Evolutionary conservation across 2,888 invertebrate genomes (phyloP).

Genomic region (Kryphioiulus occultus): DNA sequence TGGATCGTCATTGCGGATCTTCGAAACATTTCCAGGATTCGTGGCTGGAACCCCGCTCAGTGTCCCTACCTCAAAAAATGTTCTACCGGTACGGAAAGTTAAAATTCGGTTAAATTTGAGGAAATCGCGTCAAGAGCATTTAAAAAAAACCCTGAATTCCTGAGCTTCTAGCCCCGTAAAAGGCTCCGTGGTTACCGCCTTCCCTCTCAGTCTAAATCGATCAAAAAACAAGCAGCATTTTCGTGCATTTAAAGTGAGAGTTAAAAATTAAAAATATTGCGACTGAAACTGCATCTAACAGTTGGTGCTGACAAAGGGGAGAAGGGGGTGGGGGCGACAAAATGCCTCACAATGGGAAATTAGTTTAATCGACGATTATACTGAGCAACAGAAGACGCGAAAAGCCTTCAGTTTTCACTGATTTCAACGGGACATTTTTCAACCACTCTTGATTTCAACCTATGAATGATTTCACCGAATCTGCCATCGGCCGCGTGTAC

Average conservation of each 20-base stretch:
- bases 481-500: too few species aligned
- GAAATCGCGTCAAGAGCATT: background rate
- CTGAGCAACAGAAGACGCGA: too few species aligned
- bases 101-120: background rate
- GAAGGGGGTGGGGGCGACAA: background rate
- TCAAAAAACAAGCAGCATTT: too few species aligned
- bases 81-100: background rate
- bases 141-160: background rate
- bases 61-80: background rate
- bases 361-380: too few species aligned
- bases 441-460: too few species aligned
- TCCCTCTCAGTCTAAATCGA: background rate
- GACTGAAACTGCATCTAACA: background rate
- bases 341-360: too few species aligned
- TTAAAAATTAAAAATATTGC: background rate
- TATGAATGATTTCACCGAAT: too few species aligned
- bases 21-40: background rate
- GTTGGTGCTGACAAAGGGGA: background rate
- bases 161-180: background rate
- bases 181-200: background rate
- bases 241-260: too few species aligned
- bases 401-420: too few species aligned
- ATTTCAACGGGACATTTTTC: too few species aligned
- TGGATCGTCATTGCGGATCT: background rate
- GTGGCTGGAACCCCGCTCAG: background rate